phyloP scores from a whole-genome alignment of 2,888 invertebrate genomes.

The Ochlodes sylvanus region DNA sequence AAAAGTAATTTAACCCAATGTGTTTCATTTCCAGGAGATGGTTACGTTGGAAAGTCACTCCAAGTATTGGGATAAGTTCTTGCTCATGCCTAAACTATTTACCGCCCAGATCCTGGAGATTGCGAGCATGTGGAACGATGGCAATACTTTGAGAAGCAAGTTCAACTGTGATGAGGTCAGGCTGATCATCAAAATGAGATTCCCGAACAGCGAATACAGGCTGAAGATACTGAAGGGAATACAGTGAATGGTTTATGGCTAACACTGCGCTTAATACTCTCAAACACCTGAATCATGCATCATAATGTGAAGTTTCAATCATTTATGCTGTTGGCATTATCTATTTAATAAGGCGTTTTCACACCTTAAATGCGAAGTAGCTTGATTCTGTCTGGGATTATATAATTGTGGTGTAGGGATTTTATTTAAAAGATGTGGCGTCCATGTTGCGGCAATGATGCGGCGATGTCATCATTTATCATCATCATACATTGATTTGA shows the following conservation, averaged over 20 bases:
- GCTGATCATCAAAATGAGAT: slow-evolving; percentile 75
- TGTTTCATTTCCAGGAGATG: slow-evolving; percentile 56
- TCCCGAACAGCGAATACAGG: slow-evolving; percentile 74
- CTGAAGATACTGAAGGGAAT: slow-evolving; percentile 76
- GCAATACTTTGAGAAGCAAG: slow-evolving; percentile 51
- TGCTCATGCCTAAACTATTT: slow-evolving; percentile 64
- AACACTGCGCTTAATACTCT: not conserved
- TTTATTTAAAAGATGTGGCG: too few relatives aligned
- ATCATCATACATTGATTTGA: too few relatives aligned
- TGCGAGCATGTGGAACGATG: slow-evolving; percentile 64
- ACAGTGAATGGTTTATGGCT: slow-evolving; percentile 56
- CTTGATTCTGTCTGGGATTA: too few relatives aligned
- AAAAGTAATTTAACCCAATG: not conserved
- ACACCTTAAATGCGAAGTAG: too few relatives aligned
- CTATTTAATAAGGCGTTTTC: too few relatives aligned
- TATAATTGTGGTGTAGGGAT: too few relatives aligned
- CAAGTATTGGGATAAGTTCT: slow-evolving; percentile 69
- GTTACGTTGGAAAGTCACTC: slow-evolving; percentile 64
- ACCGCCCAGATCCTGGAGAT: slow-evolving; percentile 73
- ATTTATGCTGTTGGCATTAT: too few relatives aligned
- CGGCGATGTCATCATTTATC: too few relatives aligned
- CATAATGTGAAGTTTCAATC: too few relatives aligned
- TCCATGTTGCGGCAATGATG: too few relatives aligned
- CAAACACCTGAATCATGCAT: too few relatives aligned
- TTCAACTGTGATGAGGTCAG: slow-evolving; percentile 76